Percentiles rank a stretch among this genome's conserved stretches.
Evolutionary conservation across 2,888 invertebrate genomes (phyloP).

Genomic region (Ichneumoninae sp.): DNA sequence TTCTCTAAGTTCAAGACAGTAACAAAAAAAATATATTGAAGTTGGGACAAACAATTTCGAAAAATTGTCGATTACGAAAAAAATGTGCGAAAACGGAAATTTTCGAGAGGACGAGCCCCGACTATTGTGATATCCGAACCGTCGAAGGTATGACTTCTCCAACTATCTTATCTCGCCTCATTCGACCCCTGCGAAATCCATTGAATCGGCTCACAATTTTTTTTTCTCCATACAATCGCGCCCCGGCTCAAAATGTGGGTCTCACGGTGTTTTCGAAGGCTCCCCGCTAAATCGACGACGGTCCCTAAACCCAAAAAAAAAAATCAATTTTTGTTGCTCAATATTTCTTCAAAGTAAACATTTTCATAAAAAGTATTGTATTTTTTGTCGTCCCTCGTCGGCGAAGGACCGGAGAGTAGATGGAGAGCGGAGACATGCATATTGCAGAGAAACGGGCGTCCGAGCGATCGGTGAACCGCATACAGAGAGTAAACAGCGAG

Average conservation of each 20-base stretch:
- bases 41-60: background rate
- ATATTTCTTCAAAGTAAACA: background rate
- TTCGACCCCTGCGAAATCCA: background rate
- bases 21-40: background rate
- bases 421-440: conserved; percentile 9
- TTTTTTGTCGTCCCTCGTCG: background rate
- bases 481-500: conserved; percentile 40
- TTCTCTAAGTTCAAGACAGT: background rate
- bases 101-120: background rate
- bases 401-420: no score
- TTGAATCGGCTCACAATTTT: background rate
- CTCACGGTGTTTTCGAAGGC: background rate
- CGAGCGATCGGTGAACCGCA: conserved; percentile 44
- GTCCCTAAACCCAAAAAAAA: background rate
- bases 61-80: background rate
- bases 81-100: conserved; percentile 14
- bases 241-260: background rate
- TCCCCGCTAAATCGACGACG: background rate
- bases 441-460: conserved; percentile 39
- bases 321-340: background rate
- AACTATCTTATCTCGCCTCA: background rate
- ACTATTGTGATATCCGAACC: conserved; percentile 39
- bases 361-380: background rate
- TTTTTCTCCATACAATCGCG: background rate
- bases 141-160: conserved; percentile 24